Evolutionary conservation across 2,113 vertebrate genomes (phyloP).

Genomic region (Acanthochromis polyacanthus): DNA sequence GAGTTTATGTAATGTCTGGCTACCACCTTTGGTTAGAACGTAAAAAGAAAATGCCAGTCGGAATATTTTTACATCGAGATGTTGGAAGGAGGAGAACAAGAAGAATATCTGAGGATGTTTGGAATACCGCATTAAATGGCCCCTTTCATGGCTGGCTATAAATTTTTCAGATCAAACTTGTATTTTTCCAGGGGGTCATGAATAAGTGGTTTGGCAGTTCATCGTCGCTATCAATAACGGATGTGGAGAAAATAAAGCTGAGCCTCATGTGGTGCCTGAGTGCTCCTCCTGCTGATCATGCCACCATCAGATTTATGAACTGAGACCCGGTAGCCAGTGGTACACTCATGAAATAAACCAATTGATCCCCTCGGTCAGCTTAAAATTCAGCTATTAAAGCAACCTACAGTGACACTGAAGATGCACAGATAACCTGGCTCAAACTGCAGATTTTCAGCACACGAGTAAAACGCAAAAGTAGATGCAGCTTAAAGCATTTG

Average conservation of each 20-base stretch:
- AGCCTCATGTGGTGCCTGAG: neutral
- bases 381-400: neutral
- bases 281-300: neutral
- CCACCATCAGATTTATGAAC: conserved; percentile 29
- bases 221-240: too few species aligned
- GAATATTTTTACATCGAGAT: conserved; percentile 6
- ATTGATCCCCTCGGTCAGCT: neutral
- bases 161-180: too few species aligned
- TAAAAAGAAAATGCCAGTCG: too few species aligned
- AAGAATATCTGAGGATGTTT: too few species aligned
- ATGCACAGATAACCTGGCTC: neutral
- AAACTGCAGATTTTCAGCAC: neutral
- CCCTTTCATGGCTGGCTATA: too few species aligned
- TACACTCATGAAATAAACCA: neutral
- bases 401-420: neutral
- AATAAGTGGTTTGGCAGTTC: too few species aligned
- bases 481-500: neutral
- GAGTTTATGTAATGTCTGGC: too few species aligned
- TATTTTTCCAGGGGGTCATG: too few species aligned
- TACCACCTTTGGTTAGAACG: too few species aligned
- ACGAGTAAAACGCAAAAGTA: neutral
- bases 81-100: neutral
- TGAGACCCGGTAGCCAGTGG: conserved; percentile 3
- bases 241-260: neutral
- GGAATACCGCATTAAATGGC: too few species aligned